Evolutionary conservation across 2,888 invertebrate genomes (phyloP).

Genomic region (Allolobophora icterica): DNA sequence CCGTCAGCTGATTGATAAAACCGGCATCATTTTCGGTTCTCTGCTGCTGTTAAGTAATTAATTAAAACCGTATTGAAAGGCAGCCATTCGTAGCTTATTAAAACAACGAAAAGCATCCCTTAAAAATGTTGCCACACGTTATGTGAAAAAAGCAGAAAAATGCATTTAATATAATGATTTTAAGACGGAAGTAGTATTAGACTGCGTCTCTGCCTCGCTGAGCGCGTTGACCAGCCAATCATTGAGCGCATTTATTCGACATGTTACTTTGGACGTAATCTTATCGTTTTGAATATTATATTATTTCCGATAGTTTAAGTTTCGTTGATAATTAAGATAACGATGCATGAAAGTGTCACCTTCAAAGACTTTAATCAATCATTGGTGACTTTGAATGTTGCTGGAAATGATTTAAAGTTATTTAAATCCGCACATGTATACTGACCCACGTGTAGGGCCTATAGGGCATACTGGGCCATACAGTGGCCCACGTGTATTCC

Average conservation of each 20-base stretch:
- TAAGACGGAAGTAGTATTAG: background rate
- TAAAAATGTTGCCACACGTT: background rate
- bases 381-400: too few species aligned
- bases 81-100: background rate
- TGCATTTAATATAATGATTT: background rate
- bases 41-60: slow-evolving; percentile 8
- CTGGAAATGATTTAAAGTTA: too few species aligned
- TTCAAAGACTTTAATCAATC: too few species aligned
- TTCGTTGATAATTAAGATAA: too few species aligned
- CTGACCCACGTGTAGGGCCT: too few species aligned
- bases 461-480: too few species aligned
- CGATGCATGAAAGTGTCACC: too few species aligned
- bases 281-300: background rate
- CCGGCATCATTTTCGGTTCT: slow-evolving; percentile 4
- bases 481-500: too few species aligned
- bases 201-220: slow-evolving; percentile 21
- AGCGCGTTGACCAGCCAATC: background rate
- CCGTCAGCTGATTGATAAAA: slow-evolving; percentile 28
- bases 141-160: background rate
- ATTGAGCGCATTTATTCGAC: background rate
- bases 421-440: too few species aligned
- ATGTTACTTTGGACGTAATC: background rate
- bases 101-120: background rate
- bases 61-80: background rate
- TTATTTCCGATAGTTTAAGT: background rate